Base-by-base conservation (phyloP, 2,797 vertebrate genomes). In the Neosilurus hyrtlii region DNA sequence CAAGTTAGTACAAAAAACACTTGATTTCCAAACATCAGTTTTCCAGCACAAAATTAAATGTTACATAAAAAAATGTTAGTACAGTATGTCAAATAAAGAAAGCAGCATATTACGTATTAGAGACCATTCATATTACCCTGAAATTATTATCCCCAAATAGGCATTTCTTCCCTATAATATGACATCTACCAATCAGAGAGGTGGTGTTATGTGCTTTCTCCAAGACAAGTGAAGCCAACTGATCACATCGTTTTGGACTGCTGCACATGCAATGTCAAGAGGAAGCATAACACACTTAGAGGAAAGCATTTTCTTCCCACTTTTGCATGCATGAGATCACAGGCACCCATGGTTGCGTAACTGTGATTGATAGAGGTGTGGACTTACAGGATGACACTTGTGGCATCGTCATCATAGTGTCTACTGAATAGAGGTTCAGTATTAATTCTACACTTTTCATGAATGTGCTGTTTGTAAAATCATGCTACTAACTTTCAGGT, bases 301-400 rank as follows among this genome's bases (percentile, higher is more conserved):
- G 70, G n/a, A 24, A 52, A 52, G 22, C 20, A 7, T 49, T 20
- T 37, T 24, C 12, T 3, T 0, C 2, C 24, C 52, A 56, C 15
- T 73, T 30, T 24, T 14, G 14, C 67, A 70, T 14, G 67, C 37
- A n/a, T 24, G 22, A 71, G 43, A 37, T 51, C 43, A 43, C 67
- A 71, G 68, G 7, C 22, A 71, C 43, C 43, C 43, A 71, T 71
- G 22, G 51, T 70, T 70, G 15, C 71, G 43, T 71, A 2, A 9
- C 68, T 71, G 11, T 71, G 68, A 71, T 71, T 71, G 43, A 71
- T 68, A 68, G 37, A 43, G 43, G 18, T 12, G 22, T 70, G 37
- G 4, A 49, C 37, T 14, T 15, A 4, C 37, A 51, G 10, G 37
- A 43, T 43, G 37, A 43, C 6, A 6, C 37, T 43, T 43, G 37